phyloP scores from a whole-genome alignment of 1,140 invertebrate species.

The Hyphantria cunea region DNA sequence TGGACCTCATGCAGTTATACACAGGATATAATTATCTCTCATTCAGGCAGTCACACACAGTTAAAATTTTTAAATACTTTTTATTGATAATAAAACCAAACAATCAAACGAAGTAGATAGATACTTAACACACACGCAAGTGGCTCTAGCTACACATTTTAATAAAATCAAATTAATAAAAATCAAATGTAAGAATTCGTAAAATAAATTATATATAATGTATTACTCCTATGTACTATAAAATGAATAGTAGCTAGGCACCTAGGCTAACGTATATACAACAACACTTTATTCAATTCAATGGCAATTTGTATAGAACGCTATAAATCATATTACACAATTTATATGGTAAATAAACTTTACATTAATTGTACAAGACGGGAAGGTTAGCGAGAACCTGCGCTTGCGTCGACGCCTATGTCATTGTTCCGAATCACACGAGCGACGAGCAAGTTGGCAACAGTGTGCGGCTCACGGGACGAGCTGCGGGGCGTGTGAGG shows the following conservation, averaged over 20 bases:
- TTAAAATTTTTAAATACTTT: conserved; percentile 14
- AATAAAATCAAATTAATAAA: conserved; percentile 67
- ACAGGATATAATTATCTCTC: too few relatives aligned
- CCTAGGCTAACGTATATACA: conserved; percentile 45
- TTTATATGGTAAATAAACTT: conserved; percentile 34
- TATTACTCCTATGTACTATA: conserved; percentile 39
- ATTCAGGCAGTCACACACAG: not conserved
- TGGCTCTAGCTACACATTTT: conserved; percentile 70
- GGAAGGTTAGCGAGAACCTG: conserved; percentile 13
- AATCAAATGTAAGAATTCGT: conserved; percentile 41
- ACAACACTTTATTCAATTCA: conserved; percentile 39
- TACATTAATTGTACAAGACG: conserved; percentile 40
- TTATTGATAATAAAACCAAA: conserved; percentile 46
- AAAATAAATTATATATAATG: conserved; percentile 45
- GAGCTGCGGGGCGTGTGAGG: conserved; percentile 14
- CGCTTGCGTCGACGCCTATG: conserved; percentile 29
- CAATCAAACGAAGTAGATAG: conserved; percentile 34
- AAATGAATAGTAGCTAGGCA: conserved; percentile 42
- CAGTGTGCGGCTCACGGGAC: conserved; percentile 8
- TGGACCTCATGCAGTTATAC: too few relatives aligned
- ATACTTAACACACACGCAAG: conserved; percentile 56
- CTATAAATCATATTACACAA: conserved; percentile 37
- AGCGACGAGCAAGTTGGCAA: conserved; percentile 31
- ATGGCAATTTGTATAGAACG: conserved; percentile 58
- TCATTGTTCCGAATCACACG: conserved; percentile 34